Base-by-base conservation (phyloP, 2,888 invertebrate species). In the Scaptomyza tumidula region DNA sequence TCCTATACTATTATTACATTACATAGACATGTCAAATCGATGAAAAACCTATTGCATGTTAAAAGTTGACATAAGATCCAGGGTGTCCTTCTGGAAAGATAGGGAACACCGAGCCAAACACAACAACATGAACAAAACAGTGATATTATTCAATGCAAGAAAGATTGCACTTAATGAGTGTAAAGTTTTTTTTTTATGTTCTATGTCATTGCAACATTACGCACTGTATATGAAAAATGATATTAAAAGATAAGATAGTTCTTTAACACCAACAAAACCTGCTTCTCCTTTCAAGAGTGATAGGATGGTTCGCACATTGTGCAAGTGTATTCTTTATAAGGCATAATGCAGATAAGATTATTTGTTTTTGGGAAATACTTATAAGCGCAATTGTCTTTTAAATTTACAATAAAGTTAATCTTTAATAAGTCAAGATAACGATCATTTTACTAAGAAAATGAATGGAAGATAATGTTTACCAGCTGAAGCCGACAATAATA, bases 271-370 rank as follows among this genome's bases (percentile, higher is more conserved):
- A n/a, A 37, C n/a, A n/a, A 43, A 19, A 10, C n/a, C 2, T 2
- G 6, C n/a, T 16, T 41, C 6, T 11, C 3, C 14, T 33, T 14
- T 31, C 10, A 10, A 13, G 6, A 33, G 6, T 14, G 11, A 13
- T 16, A 7, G 19, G 31, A 16, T 31, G 35, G 11, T 46, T 46
- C 11, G 14, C 33, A 24, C 11, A 6, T 10, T 29, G 14, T 19
- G 3, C 37, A 39, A 39, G 14, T 33, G 10, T 6, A 37, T 27
- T 35, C 43, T 41, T 19, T 16, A 16, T n/a, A 2, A 56, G 14
- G 13, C 24, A 41, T 46, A 16, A 43, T 16, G 29, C 14, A 13
- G 43, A 35, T 29, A 44, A 62, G 62, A 62, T 62, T 44, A 37
- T 14, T 13, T 48, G 19, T 29, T 54, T 19, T 54, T 19, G 44